These are phyloP conservation scores for Crossocerus cetratus DNA, from an alignment of 2,888 invertebrate species.

Conservation along the genomic window DNA sequence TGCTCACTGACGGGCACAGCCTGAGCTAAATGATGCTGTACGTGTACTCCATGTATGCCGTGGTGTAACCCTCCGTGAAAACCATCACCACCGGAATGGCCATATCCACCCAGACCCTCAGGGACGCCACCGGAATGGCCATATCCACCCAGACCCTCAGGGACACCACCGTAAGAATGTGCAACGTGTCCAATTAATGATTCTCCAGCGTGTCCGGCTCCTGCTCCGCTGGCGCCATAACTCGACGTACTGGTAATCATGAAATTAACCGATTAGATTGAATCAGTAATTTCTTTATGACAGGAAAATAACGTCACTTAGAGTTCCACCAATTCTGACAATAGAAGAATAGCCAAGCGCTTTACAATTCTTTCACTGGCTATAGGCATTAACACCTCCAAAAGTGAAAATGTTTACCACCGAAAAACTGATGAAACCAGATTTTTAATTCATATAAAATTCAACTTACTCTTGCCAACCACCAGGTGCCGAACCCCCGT, in stretches of 20 bases:
- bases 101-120: conserved; percentile 43
- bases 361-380: too few relatives aligned
- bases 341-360: too few relatives aligned
- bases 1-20: conserved; percentile 81
- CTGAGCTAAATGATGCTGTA: conserved; percentile 76
- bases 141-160: conserved; percentile 43
- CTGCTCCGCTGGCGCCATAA: conserved; percentile 11
- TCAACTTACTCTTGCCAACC: conserved; percentile 67
- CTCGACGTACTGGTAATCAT: conserved; percentile 19
- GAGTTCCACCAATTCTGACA: too few relatives aligned
- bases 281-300: background rate
- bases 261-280: background rate
- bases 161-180: conserved; percentile 26
- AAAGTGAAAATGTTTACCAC: too few relatives aligned
- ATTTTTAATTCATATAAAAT: background rate
- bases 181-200: conserved; percentile 22
- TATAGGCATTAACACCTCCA: too few relatives aligned
- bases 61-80: conserved; percentile 21
- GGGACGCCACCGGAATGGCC: conserved; percentile 29
- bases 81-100: conserved; percentile 15
- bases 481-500: conserved; percentile 30
- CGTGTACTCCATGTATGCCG: conserved; percentile 49
- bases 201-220: conserved; percentile 21
- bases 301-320: background rate
- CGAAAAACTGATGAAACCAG: too few relatives aligned